These are phyloP conservation scores for Drosophila parabipectinata DNA, from an alignment of 1,140 invertebrate genomes.

Conservation along the genomic window DNA sequence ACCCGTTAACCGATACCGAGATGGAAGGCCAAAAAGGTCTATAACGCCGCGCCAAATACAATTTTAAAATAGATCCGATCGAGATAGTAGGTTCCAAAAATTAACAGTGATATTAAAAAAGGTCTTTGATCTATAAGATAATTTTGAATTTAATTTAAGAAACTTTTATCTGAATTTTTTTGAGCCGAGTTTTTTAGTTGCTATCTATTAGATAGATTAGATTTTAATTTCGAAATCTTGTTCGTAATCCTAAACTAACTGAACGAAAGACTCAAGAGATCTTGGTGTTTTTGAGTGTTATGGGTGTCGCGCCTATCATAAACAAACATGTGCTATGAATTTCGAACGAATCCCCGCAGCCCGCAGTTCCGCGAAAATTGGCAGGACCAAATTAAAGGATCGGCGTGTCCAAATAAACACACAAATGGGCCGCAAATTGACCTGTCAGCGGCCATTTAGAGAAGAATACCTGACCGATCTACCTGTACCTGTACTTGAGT, in stretches of 20 bases:
- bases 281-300: constrained; percentile 23
- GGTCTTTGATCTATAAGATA: no score
- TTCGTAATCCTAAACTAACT: no score
- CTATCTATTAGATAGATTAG: no score
- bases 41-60: constrained; percentile 45
- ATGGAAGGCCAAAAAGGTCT: constrained; percentile 11
- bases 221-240: no score
- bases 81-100: constrained; percentile 43
- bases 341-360: constrained; percentile 42
- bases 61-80: constrained; percentile 3
- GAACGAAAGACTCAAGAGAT: background rate
- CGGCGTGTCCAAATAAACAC: constrained; percentile 24
- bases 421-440: constrained; percentile 62
- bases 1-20: constrained; percentile 31
- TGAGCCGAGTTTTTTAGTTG: no score
- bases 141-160: no score
- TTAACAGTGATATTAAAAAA: background rate
- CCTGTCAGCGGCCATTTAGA: constrained; percentile 72
- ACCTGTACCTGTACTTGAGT: constrained; percentile 44
- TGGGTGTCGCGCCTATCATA: constrained; percentile 64
- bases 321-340: constrained; percentile 47
- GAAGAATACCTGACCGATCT: constrained; percentile 23
- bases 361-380: constrained; percentile 55
- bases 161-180: no score
- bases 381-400: constrained; percentile 33